A percentile compares a stretch with the other conserved stretches of the same genome.
Conservation (phyloP, 2,113 vertebrate species). For the Porphyrio hochstetteri region DNA sequence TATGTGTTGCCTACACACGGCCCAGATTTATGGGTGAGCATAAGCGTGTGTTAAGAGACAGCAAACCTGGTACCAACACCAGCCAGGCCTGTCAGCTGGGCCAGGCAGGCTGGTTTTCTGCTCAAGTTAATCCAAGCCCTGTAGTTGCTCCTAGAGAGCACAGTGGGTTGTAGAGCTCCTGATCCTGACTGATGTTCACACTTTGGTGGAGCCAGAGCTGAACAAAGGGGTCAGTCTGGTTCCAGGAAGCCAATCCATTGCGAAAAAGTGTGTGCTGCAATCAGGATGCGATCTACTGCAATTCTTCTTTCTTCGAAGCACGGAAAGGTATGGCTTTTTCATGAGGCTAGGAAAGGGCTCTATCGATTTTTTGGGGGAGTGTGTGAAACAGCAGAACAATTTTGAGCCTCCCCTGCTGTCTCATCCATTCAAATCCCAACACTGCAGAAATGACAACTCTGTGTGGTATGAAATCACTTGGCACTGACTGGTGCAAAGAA, state of each 20-base stretch:
- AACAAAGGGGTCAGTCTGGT: not conserved
- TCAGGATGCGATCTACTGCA: not conserved
- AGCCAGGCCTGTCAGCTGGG: not conserved
- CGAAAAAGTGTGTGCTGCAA: not conserved
- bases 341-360: not conserved
- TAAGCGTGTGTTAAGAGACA: not conserved
- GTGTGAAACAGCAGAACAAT: not conserved
- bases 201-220: rapidly evolving
- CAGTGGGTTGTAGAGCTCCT: not conserved
- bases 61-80: not conserved
- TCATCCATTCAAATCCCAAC: not conserved
- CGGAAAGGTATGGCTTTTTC: not conserved
- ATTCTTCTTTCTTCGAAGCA: not conserved
- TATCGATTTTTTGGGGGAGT: not conserved
- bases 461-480: not conserved
- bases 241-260: not conserved
- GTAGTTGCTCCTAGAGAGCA: not conserved
- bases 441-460: not conserved
- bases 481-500: not conserved
- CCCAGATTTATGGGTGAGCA: not conserved
- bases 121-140: not conserved
- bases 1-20: rapidly evolving
- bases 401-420: not conserved
- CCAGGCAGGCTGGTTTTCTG: not conserved
- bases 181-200: not conserved